Percentiles rank a stretch among this genome's conserved stretches.
phyloP scores from a whole-genome alignment of 92 coral and sea anemone genomes.

The Scolanthus callimorphus region DNA sequence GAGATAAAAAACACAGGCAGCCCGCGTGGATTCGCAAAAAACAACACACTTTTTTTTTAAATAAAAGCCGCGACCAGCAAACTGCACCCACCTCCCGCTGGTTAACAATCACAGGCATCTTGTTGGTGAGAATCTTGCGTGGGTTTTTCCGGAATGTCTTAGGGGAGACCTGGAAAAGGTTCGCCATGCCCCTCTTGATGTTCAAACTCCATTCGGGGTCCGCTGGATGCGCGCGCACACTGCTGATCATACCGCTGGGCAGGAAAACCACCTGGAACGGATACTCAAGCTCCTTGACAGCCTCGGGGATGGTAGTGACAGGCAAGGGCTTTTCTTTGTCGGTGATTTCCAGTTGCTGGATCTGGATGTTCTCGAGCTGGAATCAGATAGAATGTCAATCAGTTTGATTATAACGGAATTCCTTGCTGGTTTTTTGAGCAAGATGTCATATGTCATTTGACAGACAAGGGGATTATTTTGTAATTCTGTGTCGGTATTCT shows the following conservation, averaged over 20 bases:
- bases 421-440: no score
- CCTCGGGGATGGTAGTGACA: constrained; percentile 12
- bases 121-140: constrained; percentile 9
- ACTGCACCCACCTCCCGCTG: constrained; percentile 55
- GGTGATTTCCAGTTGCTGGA: constrained; percentile 21
- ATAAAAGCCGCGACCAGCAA: no score
- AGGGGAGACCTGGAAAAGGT: constrained; percentile 69
- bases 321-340: background rate
- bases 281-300: constrained; percentile 28
- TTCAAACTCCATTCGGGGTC: constrained; percentile 84
- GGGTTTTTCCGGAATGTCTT: background rate
- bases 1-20: no score
- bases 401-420: no score
- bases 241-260: constrained; percentile 36
- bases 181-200: constrained; percentile 81
- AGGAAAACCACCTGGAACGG: constrained; percentile 49
- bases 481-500: no score
- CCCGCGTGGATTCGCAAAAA: no score
- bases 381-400: no score
- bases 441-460: no score
- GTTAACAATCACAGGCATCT: constrained; percentile 5
- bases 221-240: constrained; percentile 34
- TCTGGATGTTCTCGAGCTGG: constrained; percentile 49
- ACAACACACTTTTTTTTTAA: no score
- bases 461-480: no score